These are phyloP conservation scores for Dicerorhinus sumatrensis DNA, from an alignment of 2,113 vertebrate genomes.

Conservation along the genomic window DNA sequence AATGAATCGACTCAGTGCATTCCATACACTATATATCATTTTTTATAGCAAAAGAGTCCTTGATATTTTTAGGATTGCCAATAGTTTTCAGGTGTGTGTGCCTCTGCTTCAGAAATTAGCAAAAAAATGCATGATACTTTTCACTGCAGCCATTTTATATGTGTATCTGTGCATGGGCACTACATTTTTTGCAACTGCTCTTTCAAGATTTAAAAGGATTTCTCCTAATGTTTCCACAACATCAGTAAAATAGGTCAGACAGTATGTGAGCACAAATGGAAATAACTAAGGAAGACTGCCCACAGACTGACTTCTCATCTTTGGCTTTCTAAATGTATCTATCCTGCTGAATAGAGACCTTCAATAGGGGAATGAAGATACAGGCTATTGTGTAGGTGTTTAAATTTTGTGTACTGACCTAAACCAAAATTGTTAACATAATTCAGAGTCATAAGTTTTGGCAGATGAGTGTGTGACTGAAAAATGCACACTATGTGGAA, in stretches of 20 bases:
- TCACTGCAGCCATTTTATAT: not conserved
- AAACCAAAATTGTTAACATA: constrained; percentile 69
- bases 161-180: not conserved
- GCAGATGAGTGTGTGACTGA: constrained; percentile 37
- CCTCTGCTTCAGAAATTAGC: constrained; percentile 28
- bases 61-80: constrained; percentile 48
- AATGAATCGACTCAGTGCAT: constrained; percentile 51
- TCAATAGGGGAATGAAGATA: constrained; percentile 4
- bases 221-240: constrained; percentile 36
- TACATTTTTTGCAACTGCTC: not conserved
- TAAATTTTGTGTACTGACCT: constrained; percentile 72
- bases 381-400: constrained; percentile 57
- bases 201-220: constrained; percentile 63
- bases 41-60: constrained; percentile 66
- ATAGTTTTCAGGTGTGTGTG: not conserved
- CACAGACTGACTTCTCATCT: constrained; percentile 39
- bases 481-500: constrained; percentile 19
- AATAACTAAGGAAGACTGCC: constrained; percentile 69
- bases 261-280: constrained; percentile 64
- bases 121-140: not conserved
- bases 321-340: constrained; percentile 49
- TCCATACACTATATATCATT: not conserved
- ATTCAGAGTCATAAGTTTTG: constrained; percentile 61
- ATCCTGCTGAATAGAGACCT: constrained; percentile 48
- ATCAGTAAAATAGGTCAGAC: constrained; percentile 73